A percentile compares a stretch with the other conserved stretches of the same genome.
These are phyloP conservation scores for Drosophila setifemur DNA, from an alignment of 1,140 invertebrate genomes.

Conservation along the genomic window DNA sequence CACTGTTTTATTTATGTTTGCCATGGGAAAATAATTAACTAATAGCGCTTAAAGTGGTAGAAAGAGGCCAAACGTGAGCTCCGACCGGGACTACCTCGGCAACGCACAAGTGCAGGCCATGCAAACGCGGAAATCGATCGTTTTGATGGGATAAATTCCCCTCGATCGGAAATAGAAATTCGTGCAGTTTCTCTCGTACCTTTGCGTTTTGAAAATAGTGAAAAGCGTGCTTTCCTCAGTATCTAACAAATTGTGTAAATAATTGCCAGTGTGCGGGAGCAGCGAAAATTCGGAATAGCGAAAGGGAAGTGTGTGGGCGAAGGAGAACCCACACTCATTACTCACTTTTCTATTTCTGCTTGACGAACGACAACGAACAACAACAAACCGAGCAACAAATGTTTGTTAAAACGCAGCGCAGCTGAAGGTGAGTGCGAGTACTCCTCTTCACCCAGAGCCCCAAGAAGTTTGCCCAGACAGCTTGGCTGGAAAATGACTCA, in stretches of 20 bases:
- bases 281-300: too few species aligned
- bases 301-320: neutral
- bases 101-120: neutral
- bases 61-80: neutral
- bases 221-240: neutral
- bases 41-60: conserved; percentile 14
- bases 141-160: neutral
- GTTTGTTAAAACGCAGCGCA: conserved; percentile 57
- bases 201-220: neutral
- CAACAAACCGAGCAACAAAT: conserved; percentile 66
- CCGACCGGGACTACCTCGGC: neutral
- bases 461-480: conserved; percentile 12
- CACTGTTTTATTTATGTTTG: conserved; percentile 42
- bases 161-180: conserved; percentile 19
- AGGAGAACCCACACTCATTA: conserved; percentile 12
- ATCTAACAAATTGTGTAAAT: conserved; percentile 24
- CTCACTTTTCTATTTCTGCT: conserved; percentile 30
- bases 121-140: neutral
- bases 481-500: conserved; percentile 49
- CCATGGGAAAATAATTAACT: conserved; percentile 25
- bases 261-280: neutral
- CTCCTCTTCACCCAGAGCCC: too few species aligned
- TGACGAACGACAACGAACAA: conserved; percentile 36
- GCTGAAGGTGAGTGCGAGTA: conserved; percentile 57
- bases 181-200: conserved; percentile 12